phyloP scores from a whole-genome alignment of 2,113 vertebrate species.

The Semicossyphus pulcher region DNA sequence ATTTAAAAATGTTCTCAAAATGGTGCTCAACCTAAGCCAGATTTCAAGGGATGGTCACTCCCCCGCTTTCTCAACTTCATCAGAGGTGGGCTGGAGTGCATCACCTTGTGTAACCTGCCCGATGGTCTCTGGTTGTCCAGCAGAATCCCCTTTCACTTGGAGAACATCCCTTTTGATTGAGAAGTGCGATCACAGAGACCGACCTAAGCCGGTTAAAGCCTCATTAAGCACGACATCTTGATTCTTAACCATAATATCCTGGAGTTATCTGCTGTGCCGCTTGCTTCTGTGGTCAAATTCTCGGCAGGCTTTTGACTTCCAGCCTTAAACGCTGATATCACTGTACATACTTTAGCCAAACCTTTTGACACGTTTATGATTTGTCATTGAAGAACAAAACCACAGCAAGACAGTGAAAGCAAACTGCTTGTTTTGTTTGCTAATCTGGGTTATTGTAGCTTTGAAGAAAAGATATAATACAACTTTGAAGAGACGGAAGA shows the following conservation, averaged over 20 bases:
- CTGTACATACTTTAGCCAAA: background rate
- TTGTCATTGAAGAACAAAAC: background rate
- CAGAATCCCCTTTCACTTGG: slow-evolving; percentile 59
- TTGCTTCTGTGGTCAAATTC: slow-evolving; percentile 33
- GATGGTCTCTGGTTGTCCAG: slow-evolving; percentile 12
- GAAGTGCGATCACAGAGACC: slow-evolving; percentile 51
- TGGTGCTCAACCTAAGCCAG: background rate
- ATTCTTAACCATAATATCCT: slow-evolving; percentile 71
- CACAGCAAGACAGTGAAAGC: background rate
- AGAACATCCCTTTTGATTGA: slow-evolving; percentile 78
- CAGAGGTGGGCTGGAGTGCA: background rate
- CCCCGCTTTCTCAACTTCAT: background rate
- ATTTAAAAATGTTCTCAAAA: background rate
- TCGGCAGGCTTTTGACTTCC: slow-evolving; percentile 39
- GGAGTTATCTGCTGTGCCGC: slow-evolving; percentile 56
- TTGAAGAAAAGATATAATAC: too few species aligned
- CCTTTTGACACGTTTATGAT: background rate
- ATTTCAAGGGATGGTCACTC: background rate
- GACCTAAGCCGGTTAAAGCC: slow-evolving; percentile 80
- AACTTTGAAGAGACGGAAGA: slow-evolving; percentile 19
- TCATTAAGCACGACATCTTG: slow-evolving; percentile 80
- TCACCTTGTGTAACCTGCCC: slow-evolving; percentile 26
- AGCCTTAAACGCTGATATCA: background rate
- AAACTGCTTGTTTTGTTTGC: slow-evolving; percentile 3
- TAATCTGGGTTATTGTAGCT: background rate